A percentile compares a stretch with the other conserved stretches of the same genome.
phyloP scores from a whole-genome alignment of 2,113 vertebrate genomes.

The Isichthys henryi region DNA sequence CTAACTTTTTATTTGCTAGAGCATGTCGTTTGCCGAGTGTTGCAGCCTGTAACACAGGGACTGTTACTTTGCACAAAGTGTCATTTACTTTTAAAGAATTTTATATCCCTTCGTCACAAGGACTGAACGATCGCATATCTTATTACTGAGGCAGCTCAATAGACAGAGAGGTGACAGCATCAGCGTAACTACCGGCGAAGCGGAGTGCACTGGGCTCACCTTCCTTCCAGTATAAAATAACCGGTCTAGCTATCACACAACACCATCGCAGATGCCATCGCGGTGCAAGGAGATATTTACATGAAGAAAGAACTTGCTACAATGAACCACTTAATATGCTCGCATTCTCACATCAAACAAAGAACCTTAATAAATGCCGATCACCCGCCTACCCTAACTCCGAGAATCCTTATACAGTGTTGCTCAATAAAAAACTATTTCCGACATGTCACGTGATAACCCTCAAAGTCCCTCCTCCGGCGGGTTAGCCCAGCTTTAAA shows the following conservation, averaged over 20 bases:
- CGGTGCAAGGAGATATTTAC: background rate
- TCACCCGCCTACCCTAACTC: background rate
- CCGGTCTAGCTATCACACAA: slow-evolving; percentile 12
- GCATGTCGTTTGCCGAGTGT: background rate
- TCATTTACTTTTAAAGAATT: background rate
- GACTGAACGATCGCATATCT: background rate
- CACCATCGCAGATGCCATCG: background rate
- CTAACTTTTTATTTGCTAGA: background rate
- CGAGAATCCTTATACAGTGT: background rate
- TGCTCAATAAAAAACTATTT: background rate
- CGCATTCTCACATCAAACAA: background rate
- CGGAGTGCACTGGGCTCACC: background rate
- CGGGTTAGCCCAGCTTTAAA: background rate
- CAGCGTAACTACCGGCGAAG: background rate
- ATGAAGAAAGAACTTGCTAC: background rate
- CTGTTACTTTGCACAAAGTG: background rate
- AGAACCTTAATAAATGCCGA: background rate
- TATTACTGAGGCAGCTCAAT: background rate
- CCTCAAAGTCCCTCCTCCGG: background rate
- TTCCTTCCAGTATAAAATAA: background rate
- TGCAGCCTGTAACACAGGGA: background rate
- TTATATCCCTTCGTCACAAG: background rate
- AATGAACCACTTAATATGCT: background rate
- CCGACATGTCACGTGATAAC: background rate
- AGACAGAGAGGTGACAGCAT: background rate